Evolutionary conservation across 2,113 vertebrate species (phyloP).

Genomic region (Andinoacara biseriatus): DNA sequence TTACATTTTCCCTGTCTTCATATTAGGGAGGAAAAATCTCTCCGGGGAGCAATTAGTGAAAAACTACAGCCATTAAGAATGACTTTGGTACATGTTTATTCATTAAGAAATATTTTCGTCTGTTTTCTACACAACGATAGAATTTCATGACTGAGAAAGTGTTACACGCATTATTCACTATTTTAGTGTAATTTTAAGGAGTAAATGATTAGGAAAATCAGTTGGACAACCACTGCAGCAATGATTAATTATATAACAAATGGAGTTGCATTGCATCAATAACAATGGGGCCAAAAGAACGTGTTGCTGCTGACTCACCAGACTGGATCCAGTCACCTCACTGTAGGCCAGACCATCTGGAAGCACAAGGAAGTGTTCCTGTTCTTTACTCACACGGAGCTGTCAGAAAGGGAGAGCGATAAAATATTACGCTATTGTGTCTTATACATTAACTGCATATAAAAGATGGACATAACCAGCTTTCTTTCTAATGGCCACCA

Average conservation of each 20-base stretch:
- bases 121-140: neutral
- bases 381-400: constrained; percentile 96
- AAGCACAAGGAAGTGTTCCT: constrained; percentile 95
- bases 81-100: fast-evolving
- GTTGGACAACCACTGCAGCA: neutral
- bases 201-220: neutral
- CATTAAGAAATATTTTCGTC: neutral
- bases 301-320: constrained; percentile 83
- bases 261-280: neutral
- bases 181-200: neutral
- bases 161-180: too few species aligned
- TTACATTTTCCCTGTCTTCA: neutral
- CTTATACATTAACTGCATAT: neutral
- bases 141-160: too few species aligned
- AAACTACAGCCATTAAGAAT: neutral
- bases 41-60: neutral
- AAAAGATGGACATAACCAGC: neutral
- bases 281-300: neutral
- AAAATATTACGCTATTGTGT: neutral
- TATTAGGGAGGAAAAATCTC: neutral
- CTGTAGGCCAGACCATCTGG: constrained; percentile 89
- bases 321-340: constrained; percentile 90
- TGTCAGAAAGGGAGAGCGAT: constrained; percentile 52
- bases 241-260: neutral
- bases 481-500: neutral